phyloP scores from a whole-genome alignment of 1,140 invertebrate genomes.

The Leptinotarsa texana region DNA sequence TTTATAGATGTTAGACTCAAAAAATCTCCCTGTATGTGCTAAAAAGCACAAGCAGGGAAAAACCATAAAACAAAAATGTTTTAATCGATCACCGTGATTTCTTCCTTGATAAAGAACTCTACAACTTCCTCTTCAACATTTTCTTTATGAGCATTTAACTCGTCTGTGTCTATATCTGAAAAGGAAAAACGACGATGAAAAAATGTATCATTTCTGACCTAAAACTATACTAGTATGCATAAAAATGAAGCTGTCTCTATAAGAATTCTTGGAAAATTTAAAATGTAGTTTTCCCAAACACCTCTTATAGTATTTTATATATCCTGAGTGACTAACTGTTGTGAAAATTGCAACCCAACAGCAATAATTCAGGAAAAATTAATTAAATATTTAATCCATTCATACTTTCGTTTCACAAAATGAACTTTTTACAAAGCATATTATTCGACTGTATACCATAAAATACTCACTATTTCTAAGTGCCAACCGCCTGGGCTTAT shows the following conservation, averaged over 20 bases:
- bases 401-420: not conserved
- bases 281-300: slow-evolving; percentile 1
- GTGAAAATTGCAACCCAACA: not conserved
- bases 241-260: not conserved
- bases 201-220: not conserved
- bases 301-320: slow-evolving; percentile 8
- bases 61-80: slow-evolving; percentile 12
- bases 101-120: slow-evolving; percentile 98
- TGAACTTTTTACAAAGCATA: not conserved
- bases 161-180: slow-evolving; percentile 91
- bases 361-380: slow-evolving; percentile 21
- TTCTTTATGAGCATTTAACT: slow-evolving; percentile 79
- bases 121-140: slow-evolving; percentile 94
- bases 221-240: not conserved
- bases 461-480: slow-evolving; percentile 80
- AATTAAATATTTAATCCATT: not conserved
- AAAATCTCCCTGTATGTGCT: slow-evolving; percentile 22
- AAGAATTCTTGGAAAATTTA: not conserved
- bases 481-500: slow-evolving; percentile 79
- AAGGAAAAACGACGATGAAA: slow-evolving; percentile 42
- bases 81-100: slow-evolving; percentile 77
- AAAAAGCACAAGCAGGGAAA: slow-evolving; percentile 12
- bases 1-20: slow-evolving; percentile 4
- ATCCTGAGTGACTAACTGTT: slow-evolving; percentile 19
- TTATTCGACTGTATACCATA: not conserved